Evolutionary conservation across 92 coral and sea anemone species (phyloP), one percentile per base, ranked within the genome.

Genomic region (Anthopleura xanthogrammica): DNA sequence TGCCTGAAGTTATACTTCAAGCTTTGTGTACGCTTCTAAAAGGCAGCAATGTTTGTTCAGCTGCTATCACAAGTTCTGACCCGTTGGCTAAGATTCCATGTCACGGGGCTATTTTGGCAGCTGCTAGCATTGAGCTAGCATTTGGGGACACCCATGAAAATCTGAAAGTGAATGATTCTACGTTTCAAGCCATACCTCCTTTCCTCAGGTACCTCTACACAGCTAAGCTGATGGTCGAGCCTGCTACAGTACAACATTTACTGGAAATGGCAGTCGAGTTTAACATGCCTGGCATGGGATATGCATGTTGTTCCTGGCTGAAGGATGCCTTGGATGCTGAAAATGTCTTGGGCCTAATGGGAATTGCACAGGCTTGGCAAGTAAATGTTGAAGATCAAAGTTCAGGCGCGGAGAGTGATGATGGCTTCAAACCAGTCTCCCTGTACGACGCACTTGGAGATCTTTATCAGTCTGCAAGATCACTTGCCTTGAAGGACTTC

Each of bases 221-320:
- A 5, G 94, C 94, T 16, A 81, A 88, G 82, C 77, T 91, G 22
- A 83, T 82, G 11, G 48, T 91, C 23, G 68, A 77, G 16, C 70
- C 70, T 8, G 66, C 40, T 13, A 91, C 90, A 48, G 88, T 83
- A 7, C 48, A 48, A 16, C 79, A 74, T 12, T 83, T 91, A 6
- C 72, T 91, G 22, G 50, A 71, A 29, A 79, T 74, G 4, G 91
- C 90, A 3, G 86, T 86, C 52, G 36, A 12, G 54, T 88, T 82
- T 73, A 72, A 83, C 60, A 41, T 88, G 40, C 90, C 92, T 22
- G 84, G 89, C 74, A 79, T 91, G 41, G 88, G 84, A 20, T 43
- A 76, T 40, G 92, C 82, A 9, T 86, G 92, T 39, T 91, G 92
- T 62, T 89, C 83, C 75, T 91, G 92, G 92, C 81, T 91, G 56